Evolutionary conservation across 2,797 vertebrate genomes (phyloP), one percentile per base, ranked within the genome.

Genomic region (Echiichthys vipera): DNA sequence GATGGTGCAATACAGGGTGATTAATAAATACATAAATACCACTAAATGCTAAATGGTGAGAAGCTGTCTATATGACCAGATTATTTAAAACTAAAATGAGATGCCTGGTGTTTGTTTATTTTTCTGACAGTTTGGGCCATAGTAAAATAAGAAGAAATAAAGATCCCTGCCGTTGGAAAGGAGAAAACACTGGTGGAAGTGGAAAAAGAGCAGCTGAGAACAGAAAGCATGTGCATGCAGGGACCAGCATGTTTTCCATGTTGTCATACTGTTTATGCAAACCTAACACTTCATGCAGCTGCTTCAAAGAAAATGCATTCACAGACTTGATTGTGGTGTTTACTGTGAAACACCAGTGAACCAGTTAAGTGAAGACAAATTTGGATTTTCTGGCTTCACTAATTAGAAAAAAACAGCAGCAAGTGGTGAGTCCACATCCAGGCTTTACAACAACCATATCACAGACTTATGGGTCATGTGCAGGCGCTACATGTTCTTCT

Each of bases 251-350:
- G 10, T 22, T 30, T 47, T 58, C 13, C 9, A 36, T 40, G 22
- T 24, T 65, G 29, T 22, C 57, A 20, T 47, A 10, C 30, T 68
- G 18, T 56, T 47, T 59, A 56, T 64, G 46, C 32, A 74, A 77
- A 74, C 24, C 27, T n/a, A 50, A 55, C 51, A 70, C 40, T 47
- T 71, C 20, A 3, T 68, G 49, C 69, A 61, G 61, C 64, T 65
- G 49, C 57, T 61, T 69, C 43, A 68, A 74, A 68, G 71, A 74
- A 65, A 79, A 78, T 47, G n/a, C 55, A 56, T 59, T 30, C 42
- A 50, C 29, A 65, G 45, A 74, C 29, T 55, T 45, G 42, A 70
- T 47, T 58, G 62, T 63, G 45, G 27, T 10, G 11, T 65, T 65
- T 64, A 15, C 40, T 63, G 32, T 42, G 43, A 50, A 65, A 61